Base-by-base conservation (phyloP, 2,888 invertebrate species). In the Synergus umbraculus region DNA sequence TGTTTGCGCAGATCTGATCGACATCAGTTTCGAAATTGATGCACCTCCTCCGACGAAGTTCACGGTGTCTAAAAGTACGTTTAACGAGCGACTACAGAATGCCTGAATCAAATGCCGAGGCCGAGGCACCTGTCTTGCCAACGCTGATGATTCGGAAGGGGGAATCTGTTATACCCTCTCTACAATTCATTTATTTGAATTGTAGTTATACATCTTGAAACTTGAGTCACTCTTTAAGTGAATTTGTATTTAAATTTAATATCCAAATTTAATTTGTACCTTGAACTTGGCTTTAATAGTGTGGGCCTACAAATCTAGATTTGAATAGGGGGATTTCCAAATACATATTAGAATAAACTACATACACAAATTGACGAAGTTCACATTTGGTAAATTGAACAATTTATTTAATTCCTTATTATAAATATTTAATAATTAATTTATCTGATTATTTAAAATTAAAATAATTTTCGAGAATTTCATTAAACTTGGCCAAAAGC, bases 61-160 rank as follows among this genome's bases (percentile, higher is more conserved):
- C 54, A 73, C 73, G 73, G 73, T 73, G 54, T 73, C 67, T 76
- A 81, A 78, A 81, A 77, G 83, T 78, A 76, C 67, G 63, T 60
- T 78, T 78, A 78, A 78, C 73, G 67, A 79, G 66, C 78, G 77
- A 81, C 79, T 73, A 79, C 78, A 77, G 81, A 80, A 80, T 77
- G 82, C 69, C 73, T 64, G 60, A 12, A 60, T 76, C 76, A 67
- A 49, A 49, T 37, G 54, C 73, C 54, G 29, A 78, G 65, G 54
- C 73, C 54, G 29, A 78, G 65, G 66, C 77, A 83, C 81, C 76
- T 66, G 66, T 54, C 77, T 77, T 46, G 78, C 13, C 79, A 60
- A 9, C 41, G 41, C 15, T 73, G 54, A 73, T 73, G 37, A 73
- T 73, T 73, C 73, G 73, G 73, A 54, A 54, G 73, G 73, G 73